Percentiles rank a stretch among this genome's conserved stretches.
Evolutionary conservation across 2,113 vertebrate genomes (phyloP).

Genomic region (Melanerpes aurifrons): DNA sequence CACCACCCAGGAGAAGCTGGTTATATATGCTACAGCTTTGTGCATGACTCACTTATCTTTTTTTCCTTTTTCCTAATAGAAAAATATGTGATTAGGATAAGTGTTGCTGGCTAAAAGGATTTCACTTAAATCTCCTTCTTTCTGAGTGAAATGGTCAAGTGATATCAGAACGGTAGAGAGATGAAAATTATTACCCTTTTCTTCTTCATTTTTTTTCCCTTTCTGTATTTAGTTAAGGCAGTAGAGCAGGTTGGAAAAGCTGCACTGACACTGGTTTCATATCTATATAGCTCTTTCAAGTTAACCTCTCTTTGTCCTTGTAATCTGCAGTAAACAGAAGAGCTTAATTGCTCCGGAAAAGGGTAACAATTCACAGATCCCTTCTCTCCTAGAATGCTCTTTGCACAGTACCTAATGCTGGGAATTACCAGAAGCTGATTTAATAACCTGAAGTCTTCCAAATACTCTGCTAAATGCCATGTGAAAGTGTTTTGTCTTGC

Average conservation of each 20-base stretch:
- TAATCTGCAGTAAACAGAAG: not conserved
- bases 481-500: not conserved
- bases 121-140: not conserved
- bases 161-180: not conserved
- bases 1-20: accelerated
- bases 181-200: not conserved
- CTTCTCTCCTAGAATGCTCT: accelerated
- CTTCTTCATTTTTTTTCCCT: too few relatives aligned
- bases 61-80: not conserved
- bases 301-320: conserved; percentile 57
- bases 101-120: not conserved
- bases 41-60: not conserved
- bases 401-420: not conserved
- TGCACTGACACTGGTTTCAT: not conserved
- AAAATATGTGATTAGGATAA: not conserved
- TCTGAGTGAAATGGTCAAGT: not conserved
- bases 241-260: not conserved
- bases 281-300: conserved; percentile 3
- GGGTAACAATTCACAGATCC: not conserved
- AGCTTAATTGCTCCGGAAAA: not conserved
- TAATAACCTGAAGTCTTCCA: not conserved
- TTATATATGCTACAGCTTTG: not conserved
- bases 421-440: not conserved
- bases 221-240: not conserved
- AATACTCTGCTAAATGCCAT: not conserved